Percentiles rank a stretch among this genome's conserved stretches.
Evolutionary conservation across 2,888 invertebrate genomes (phyloP).

Genomic region (Charanyca ferruginea): DNA sequence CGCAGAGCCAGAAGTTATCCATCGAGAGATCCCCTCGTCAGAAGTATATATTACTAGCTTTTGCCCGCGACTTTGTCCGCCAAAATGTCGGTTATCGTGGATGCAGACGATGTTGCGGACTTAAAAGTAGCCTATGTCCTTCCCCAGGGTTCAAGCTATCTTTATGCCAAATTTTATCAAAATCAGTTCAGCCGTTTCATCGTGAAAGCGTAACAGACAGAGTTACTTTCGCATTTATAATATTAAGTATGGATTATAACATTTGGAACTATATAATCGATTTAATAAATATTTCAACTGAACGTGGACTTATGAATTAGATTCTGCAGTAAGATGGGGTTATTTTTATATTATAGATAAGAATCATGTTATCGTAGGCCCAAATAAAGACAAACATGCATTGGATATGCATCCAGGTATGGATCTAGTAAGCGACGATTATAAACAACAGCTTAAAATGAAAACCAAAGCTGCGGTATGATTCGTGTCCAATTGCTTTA

Average conservation of each 20-base stretch:
- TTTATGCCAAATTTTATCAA: too few relatives aligned
- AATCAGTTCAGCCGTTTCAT: too few relatives aligned
- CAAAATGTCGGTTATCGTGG: too few relatives aligned
- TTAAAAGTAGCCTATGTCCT: too few relatives aligned
- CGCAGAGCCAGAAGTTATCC: conserved; percentile 73
- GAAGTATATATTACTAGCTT: conserved; percentile 80
- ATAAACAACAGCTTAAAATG: conserved; percentile 67
- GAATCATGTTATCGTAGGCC: conserved; percentile 69
- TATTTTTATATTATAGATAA: conserved; percentile 73
- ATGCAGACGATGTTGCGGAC: too few relatives aligned
- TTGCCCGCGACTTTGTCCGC: too few relatives aligned
- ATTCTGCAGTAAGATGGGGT: conserved; percentile 76
- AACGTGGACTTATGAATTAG: conserved; percentile 80
- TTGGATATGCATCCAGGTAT: conserved; percentile 74
- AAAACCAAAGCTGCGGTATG: conserved; percentile 71
- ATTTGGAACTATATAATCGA: too few relatives aligned
- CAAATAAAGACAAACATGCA: conserved; percentile 72
- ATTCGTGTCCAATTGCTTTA: conserved; percentile 71
- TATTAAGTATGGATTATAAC: too few relatives aligned
- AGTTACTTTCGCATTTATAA: too few relatives aligned
- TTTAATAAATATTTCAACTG: conserved; percentile 80
- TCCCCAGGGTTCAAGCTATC: too few relatives aligned
- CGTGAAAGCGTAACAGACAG: too few relatives aligned
- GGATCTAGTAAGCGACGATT: conserved; percentile 69
- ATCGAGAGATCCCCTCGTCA: conserved; percentile 69